Percentiles rank a stretch among this genome's conserved stretches.
These are phyloP conservation scores for Blomia tropicalis DNA, from an alignment of 2,888 invertebrate species.

Conservation along the genomic window DNA sequence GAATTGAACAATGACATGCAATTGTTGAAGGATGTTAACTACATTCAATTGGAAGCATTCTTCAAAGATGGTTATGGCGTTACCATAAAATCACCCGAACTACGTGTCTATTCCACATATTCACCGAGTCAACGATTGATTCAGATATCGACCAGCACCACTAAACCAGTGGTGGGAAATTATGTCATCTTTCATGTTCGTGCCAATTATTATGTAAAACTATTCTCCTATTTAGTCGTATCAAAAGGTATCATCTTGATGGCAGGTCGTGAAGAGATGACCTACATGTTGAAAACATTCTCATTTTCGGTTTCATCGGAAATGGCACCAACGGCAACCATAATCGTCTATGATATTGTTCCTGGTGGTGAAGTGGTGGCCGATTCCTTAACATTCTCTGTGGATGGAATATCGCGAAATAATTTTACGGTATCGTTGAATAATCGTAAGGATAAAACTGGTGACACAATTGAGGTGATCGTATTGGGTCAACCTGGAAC, in stretches of 20 bases:
- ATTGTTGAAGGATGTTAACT: slow-evolving; percentile 28
- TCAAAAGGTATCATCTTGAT: slow-evolving; percentile 77
- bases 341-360: slow-evolving; percentile 70
- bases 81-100: slow-evolving; percentile 47
- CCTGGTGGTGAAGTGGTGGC: slow-evolving; percentile 65
- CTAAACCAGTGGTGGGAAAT: slow-evolving; percentile 65
- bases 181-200: slow-evolving; percentile 86
- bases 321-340: slow-evolving; percentile 68
- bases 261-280: slow-evolving; percentile 67
- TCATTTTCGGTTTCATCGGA: slow-evolving; percentile 39
- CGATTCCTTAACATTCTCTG: slow-evolving; percentile 87
- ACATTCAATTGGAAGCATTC: slow-evolving; percentile 39
- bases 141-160: slow-evolving; percentile 67
- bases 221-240: slow-evolving; percentile 70
- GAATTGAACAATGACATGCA: slow-evolving; percentile 35
- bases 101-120: slow-evolving; percentile 57
- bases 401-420: slow-evolving; percentile 81
- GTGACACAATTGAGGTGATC: slow-evolving; percentile 79
- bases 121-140: slow-evolving; percentile 67
- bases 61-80: slow-evolving; percentile 53
- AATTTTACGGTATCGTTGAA: slow-evolving; percentile 52
- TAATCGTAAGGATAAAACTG: slow-evolving; percentile 79
- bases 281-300: slow-evolving; percentile 42
- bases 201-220: slow-evolving; percentile 71
- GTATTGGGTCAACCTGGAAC: slow-evolving; percentile 85